Conservation (phyloP, 2,113 vertebrate genomes). For the Phoxinus phoxinus region DNA sequence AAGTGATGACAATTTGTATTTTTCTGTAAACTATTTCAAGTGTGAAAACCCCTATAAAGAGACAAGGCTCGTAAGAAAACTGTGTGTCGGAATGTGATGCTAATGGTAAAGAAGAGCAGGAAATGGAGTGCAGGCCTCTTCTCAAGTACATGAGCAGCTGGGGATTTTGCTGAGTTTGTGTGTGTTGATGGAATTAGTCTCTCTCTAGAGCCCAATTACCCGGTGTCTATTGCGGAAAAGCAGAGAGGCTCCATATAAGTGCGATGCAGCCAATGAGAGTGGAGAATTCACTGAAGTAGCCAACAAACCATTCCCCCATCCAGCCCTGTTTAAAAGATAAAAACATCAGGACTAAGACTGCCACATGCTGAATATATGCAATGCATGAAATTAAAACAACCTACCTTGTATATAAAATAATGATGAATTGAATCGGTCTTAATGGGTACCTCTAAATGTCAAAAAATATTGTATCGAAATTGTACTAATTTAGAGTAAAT, state of each 20-base stretch:
- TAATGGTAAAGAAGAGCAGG: background rate
- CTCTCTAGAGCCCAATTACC: conserved; percentile 49
- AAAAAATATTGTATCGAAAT: no score
- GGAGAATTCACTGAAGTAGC: background rate
- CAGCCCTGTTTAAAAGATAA: background rate
- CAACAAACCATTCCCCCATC: background rate
- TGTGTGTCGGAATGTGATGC: conserved; percentile 12
- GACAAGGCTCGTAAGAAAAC: background rate
- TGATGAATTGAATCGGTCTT: background rate
- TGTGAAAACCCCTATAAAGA: background rate
- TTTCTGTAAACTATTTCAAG: background rate
- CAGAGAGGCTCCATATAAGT: conserved; percentile 3
- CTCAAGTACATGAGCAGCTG: conserved; percentile 24
- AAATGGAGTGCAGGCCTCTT: conserved; percentile 11
- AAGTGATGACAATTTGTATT: background rate
- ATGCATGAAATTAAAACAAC: background rate
- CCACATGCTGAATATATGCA: background rate
- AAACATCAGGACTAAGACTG: background rate
- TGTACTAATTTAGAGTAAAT: background rate
- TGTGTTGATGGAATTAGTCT: conserved; percentile 26
- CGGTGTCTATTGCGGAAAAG: conserved; percentile 15
- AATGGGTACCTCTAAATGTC: background rate
- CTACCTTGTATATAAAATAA: background rate
- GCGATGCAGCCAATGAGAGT: background rate
- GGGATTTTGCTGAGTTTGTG: conserved; percentile 43